phyloP scores from a whole-genome alignment of 2,888 invertebrate genomes.

The Synergus umbraculus region DNA sequence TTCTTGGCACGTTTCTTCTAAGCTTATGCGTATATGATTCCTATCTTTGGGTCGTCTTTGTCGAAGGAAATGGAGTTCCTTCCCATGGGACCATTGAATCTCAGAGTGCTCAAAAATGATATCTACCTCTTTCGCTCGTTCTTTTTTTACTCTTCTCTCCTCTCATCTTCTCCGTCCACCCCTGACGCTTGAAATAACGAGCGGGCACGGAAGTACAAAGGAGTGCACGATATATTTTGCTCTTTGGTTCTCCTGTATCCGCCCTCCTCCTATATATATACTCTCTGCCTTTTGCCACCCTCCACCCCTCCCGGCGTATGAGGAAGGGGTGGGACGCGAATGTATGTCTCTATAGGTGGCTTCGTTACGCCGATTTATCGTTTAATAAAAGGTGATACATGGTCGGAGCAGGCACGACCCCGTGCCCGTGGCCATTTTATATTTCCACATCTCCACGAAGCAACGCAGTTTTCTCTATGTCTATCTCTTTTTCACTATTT shows the following conservation, averaged over 20 bases:
- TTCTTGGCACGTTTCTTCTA: slow-evolving; percentile 39
- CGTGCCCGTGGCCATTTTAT: slow-evolving; percentile 39
- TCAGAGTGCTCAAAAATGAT: slow-evolving; percentile 41
- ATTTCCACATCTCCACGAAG: slow-evolving; percentile 40
- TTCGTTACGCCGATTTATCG: slow-evolving; percentile 71
- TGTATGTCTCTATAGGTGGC: slow-evolving; percentile 59
- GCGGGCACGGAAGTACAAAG: slow-evolving; percentile 40
- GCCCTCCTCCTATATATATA: slow-evolving; percentile 10
- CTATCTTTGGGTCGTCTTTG: slow-evolving; percentile 39
- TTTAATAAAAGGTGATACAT: slow-evolving; percentile 72
- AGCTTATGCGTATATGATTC: slow-evolving; percentile 39
- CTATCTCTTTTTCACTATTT: slow-evolving; percentile 33
- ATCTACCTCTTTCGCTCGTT: slow-evolving; percentile 44
- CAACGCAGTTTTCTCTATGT: slow-evolving; percentile 21
- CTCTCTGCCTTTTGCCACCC: slow-evolving; percentile 47
- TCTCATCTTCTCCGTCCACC: slow-evolving; percentile 40
- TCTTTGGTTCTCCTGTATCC: slow-evolving; percentile 29
- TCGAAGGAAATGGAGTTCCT: slow-evolving; percentile 38
- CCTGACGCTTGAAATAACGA: slow-evolving; percentile 39
- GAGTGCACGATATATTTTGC: slow-evolving; percentile 38
- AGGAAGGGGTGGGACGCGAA: slow-evolving; percentile 42
- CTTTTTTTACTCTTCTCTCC: slow-evolving; percentile 37
- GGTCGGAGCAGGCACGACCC: slow-evolving; percentile 46
- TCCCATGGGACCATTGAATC: slow-evolving; percentile 38
- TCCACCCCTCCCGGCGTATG: slow-evolving; percentile 27